Evolutionary conservation across 2,888 invertebrate genomes (phyloP).

Genomic region (Drosophila mayaguana): DNA sequence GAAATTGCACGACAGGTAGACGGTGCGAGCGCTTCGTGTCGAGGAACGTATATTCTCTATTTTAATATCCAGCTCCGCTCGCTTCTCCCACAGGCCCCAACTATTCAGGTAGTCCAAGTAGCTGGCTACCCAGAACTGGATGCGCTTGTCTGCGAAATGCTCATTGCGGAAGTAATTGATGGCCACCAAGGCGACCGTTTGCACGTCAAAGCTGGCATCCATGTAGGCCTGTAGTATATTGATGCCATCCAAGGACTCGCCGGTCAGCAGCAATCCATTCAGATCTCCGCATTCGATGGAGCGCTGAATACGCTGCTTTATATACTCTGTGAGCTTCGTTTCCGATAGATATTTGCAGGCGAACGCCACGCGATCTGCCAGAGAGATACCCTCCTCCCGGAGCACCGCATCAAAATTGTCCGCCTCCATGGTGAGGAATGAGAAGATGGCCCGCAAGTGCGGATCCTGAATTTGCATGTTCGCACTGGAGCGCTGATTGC

Average conservation of each 20-base stretch:
- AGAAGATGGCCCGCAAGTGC: constrained; percentile 95
- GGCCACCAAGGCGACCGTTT: constrained; percentile 93
- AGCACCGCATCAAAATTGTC: constrained; percentile 91
- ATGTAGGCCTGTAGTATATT: constrained; percentile 90
- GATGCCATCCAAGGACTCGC: constrained; percentile 91
- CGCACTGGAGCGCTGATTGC: constrained; percentile 90
- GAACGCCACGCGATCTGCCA: constrained; percentile 96
- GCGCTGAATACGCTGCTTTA: constrained; percentile 89
- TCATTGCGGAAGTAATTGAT: constrained; percentile 91
- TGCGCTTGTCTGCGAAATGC: constrained; percentile 87
- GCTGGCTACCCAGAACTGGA: constrained; percentile 91
- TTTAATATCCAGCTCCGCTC: constrained; percentile 95
- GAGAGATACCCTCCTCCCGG: constrained; percentile 93
- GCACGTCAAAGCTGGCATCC: constrained; percentile 95
- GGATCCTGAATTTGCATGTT: constrained; percentile 93
- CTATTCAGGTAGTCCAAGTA: constrained; percentile 94
- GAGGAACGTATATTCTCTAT: constrained; percentile 87
- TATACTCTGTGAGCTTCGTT: constrained; percentile 91
- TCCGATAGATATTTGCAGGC: constrained; percentile 95
- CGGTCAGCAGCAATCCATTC: constrained; percentile 94
- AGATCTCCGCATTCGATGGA: constrained; percentile 92
- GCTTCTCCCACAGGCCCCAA: constrained; percentile 96
- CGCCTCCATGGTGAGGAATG: constrained; percentile 93
- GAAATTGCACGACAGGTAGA: constrained; percentile 96
- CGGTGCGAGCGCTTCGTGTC: constrained; percentile 88